Percentiles rank a stretch among this genome's conserved stretches.
Conservation (phyloP, 2,113 vertebrate genomes). For the Dinomys branickii region DNA sequence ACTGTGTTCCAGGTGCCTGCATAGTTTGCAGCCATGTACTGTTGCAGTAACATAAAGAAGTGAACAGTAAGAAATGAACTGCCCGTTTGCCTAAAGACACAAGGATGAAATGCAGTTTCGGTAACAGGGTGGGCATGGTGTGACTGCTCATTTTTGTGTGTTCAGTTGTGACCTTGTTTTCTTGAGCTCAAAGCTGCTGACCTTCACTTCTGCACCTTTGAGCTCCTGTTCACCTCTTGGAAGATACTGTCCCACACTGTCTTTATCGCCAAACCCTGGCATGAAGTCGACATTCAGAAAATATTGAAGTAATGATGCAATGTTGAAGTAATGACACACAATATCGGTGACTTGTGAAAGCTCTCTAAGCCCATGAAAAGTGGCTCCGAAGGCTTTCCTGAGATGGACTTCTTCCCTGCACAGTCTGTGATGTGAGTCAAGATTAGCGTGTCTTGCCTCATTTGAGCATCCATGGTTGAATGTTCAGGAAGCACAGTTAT, state of each 20-base stretch:
- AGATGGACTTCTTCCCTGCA: not conserved
- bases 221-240: not conserved
- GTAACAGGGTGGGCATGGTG: not conserved
- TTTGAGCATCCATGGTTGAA: not conserved
- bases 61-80: not conserved
- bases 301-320: not conserved
- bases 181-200: not conserved
- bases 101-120: not conserved
- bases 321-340: not conserved
- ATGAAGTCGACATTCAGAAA: constrained; percentile 16
- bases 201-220: not conserved
- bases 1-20: not conserved
- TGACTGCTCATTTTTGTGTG: not conserved
- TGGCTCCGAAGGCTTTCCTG: not conserved
- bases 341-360: not conserved
- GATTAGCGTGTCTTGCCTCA: not conserved
- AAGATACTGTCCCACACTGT: not conserved
- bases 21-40: not conserved
- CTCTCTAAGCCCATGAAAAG: not conserved
- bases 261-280: not conserved
- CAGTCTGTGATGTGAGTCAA: not conserved
- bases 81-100: not conserved
- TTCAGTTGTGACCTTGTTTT: not conserved
- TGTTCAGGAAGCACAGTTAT: not conserved
- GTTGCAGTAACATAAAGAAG: not conserved